phyloP scores from a whole-genome alignment of 2,797 vertebrate genomes.

The Erithacus rubecula region DNA sequence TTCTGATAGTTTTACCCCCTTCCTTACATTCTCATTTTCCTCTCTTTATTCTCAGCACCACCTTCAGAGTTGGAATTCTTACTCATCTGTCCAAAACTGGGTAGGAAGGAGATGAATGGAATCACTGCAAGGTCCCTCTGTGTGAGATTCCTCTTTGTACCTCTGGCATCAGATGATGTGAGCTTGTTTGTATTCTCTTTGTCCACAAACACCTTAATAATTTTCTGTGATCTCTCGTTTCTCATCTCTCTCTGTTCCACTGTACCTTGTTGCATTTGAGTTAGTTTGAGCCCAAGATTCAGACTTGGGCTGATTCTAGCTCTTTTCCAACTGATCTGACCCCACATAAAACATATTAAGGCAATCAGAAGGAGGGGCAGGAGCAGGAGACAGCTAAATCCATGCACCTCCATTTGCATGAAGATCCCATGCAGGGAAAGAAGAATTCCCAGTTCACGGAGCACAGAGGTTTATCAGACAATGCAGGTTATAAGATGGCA shows the following conservation, averaged over 20 bases:
- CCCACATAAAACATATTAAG: not conserved
- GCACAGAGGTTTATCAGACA: not conserved
- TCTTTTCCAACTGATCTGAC: not conserved
- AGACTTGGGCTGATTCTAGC: too few relatives aligned
- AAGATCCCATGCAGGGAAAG: too few relatives aligned
- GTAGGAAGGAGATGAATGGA: not conserved
- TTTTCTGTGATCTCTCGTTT: not conserved
- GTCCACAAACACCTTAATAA: not conserved
- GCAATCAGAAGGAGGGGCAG: not conserved
- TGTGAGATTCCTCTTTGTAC: not conserved
- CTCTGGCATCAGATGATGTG: not conserved
- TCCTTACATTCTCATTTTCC: not conserved
- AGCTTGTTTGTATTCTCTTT: not conserved
- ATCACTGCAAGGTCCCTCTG: rapidly evolving
- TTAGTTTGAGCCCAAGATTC: not conserved
- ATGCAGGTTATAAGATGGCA: not conserved
- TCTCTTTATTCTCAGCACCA: not conserved
- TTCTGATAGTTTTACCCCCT: not conserved
- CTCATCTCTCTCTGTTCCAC: not conserved
- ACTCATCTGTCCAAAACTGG: not conserved
- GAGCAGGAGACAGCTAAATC: not conserved
- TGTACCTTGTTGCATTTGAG: rapidly evolving
- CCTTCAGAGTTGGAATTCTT: not conserved
- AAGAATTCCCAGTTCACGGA: not conserved
- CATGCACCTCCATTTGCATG: not conserved